These are phyloP conservation scores for Calliopsis andreniformis DNA, from an alignment of 1,140 invertebrate genomes.

Conservation along the genomic window DNA sequence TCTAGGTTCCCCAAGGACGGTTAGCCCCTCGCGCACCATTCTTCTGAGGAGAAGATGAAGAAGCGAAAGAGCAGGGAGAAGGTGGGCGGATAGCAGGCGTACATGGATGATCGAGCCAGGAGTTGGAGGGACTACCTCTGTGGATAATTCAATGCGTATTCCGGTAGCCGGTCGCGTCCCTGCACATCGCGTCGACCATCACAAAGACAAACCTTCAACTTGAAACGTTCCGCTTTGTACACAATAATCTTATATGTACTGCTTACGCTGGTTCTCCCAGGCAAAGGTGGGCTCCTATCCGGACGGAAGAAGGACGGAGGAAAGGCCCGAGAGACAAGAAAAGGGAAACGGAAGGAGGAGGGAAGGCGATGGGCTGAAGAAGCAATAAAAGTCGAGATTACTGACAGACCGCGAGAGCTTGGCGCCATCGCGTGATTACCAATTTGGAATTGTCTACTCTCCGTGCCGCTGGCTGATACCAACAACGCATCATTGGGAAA, in stretches of 20 bases:
- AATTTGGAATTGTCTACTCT: conserved; percentile 80
- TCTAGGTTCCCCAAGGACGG: conserved; percentile 46
- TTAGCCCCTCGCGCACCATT: conserved; percentile 25
- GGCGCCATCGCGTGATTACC: conserved; percentile 82
- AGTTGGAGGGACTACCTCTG: conserved; percentile 75
- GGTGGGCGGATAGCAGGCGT: conserved; percentile 52
- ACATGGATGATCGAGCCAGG: conserved; percentile 66
- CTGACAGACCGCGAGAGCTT: conserved; percentile 79
- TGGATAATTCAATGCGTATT: conserved; percentile 81
- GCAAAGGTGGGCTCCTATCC: not conserved
- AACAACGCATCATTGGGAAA: conserved; percentile 65
- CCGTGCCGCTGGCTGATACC: conserved; percentile 62
- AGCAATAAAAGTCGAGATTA: conserved; percentile 80
- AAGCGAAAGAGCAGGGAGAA: conserved; percentile 54
- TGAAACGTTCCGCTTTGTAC: conserved; percentile 75
- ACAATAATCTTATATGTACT: conserved; percentile 75
- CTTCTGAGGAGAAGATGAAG: conserved; percentile 42
- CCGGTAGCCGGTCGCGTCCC: conserved; percentile 77
- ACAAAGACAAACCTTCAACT: conserved; percentile 80
- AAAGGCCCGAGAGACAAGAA: not conserved
- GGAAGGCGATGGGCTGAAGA: conserved; percentile 54
- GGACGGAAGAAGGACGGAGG: not conserved
- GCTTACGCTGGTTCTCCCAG: conserved; percentile 13
- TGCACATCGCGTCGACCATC: conserved; percentile 75
- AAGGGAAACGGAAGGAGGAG: conserved; percentile 13